Evolutionary conservation across 2,797 vertebrate genomes (phyloP).

Genomic region (Tolypeutes matacus): DNA sequence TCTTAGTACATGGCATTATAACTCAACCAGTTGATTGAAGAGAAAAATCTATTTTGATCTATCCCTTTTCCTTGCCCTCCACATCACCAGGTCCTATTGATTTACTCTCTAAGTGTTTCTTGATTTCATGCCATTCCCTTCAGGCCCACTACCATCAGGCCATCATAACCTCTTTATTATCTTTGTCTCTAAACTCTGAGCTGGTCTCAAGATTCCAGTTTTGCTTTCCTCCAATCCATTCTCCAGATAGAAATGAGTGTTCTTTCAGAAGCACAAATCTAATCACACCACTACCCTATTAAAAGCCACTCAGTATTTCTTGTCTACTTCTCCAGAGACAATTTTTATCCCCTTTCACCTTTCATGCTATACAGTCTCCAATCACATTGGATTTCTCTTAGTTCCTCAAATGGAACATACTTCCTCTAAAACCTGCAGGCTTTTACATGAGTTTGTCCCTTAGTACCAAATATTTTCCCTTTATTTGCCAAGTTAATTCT

Average conservation of each 20-base stretch:
- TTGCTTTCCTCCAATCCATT: background rate
- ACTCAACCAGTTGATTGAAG: background rate
- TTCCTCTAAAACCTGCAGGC: background rate
- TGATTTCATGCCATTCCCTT: background rate
- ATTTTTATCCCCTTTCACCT: background rate
- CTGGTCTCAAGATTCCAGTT: background rate
- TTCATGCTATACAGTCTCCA: background rate
- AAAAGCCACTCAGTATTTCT: background rate
- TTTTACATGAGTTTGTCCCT: background rate
- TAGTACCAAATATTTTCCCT: background rate
- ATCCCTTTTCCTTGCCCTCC: background rate
- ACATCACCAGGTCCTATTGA: background rate
- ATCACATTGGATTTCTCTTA: background rate
- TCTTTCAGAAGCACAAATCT: background rate
- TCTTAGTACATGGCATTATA: background rate
- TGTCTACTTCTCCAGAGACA: background rate
- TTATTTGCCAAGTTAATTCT: constrained; percentile 3
- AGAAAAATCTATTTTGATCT: constrained; percentile 24
- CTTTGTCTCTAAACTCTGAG: background rate
- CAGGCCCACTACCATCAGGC: background rate
- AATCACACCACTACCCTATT: background rate
- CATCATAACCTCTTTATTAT: background rate
- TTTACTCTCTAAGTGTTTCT: background rate
- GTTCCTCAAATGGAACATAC: background rate
- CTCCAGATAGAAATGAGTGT: background rate